A percentile compares a stretch with the other conserved stretches of the same genome.
These are phyloP conservation scores for Sinocyclocheilus anshuiensis DNA, from an alignment of 2,113 vertebrate species.

Conservation along the genomic window DNA sequence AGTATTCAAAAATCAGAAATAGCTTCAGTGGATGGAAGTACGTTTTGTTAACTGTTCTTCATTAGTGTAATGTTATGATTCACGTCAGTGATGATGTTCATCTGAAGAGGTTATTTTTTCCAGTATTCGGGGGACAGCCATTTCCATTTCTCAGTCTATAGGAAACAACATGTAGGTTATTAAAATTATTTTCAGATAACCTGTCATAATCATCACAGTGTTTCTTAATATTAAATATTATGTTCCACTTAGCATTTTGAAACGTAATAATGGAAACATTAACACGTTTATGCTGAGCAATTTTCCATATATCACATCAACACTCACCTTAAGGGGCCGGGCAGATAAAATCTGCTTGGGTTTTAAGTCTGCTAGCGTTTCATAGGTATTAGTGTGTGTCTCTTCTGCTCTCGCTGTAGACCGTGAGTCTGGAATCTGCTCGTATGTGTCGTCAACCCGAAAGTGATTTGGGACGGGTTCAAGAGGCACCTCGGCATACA, in stretches of 20 bases:
- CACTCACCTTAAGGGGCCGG: conserved; percentile 67
- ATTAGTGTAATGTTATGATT: conserved; percentile 46
- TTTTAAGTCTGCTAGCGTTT: conserved; percentile 67
- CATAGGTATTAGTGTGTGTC: conserved; percentile 58
- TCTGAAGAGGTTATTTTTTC: conserved; percentile 64
- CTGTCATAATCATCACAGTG: background rate
- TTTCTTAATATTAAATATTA: background rate
- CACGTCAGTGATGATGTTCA: background rate
- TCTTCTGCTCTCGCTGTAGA: conserved; percentile 48
- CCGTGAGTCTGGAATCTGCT: conserved; percentile 60
- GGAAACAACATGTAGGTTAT: conserved; percentile 40
- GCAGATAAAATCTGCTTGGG: conserved; percentile 53
- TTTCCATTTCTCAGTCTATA: conserved; percentile 80
- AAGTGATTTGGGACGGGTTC: background rate
- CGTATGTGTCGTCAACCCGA: conserved; percentile 63
- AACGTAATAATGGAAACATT: background rate
- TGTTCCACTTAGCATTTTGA: background rate
- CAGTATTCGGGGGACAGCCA: conserved; percentile 76
- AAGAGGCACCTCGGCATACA: conserved; percentile 68
- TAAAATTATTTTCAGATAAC: too few relatives aligned
- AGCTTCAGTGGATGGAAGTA: conserved; percentile 6
- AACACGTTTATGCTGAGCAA: background rate
- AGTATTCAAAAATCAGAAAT: background rate
- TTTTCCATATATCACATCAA: background rate
- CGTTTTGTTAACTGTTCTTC: background rate